Base-by-base conservation (phyloP, 1,140 invertebrate species). In the Drosophila sulfurigaster region DNA sequence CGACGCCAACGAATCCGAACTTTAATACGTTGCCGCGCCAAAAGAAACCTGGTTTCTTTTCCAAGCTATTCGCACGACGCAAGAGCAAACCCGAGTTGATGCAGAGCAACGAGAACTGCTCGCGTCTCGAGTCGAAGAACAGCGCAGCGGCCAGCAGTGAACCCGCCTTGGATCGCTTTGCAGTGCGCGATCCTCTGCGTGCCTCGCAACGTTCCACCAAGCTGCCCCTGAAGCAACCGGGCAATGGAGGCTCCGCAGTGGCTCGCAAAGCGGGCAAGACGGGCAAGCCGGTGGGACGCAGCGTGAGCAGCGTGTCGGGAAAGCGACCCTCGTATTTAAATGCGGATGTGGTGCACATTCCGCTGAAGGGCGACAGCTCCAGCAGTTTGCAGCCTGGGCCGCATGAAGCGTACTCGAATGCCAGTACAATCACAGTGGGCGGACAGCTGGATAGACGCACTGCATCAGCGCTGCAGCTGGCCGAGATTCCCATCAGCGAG, bases 31-130 rank as follows among this genome's bases (percentile, higher is more conserved):
- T 94, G 28, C 92, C 94, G 0, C 94, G 94, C 41, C 93, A 94
- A 28, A 93, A 94, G 67, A 96, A 95, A 75, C 93, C 94, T 1
- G 94, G 94, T 13, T 92, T 96, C n/a, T 95, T 96, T 65, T 94
- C 95, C 1, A 96, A 96, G 81, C 82, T 96, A 0, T 96, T 96
- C 59, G 93, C 94, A 82, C 89, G 89, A 30, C 75, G 64, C 91
- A 94, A 86, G 93, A 94, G 83, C 81, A 94, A 66, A 92, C 77
- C 87, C 1, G 92, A 94, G 5, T 38, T 92, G 7, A 70, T 48
- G 43, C 71, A 75, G 16, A 81, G 64, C 52, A 54, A 38, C 2
- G 74, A 83, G n/a, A 75, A 60, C 16, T 52, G 62, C 25, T 52
- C 76, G 2, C 51, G 28, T 1, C 35, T 81, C 11, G 68, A 66